Evolutionary conservation across 2,797 vertebrate species (phyloP).

Genomic region (Hydrolagus colliei): DNA sequence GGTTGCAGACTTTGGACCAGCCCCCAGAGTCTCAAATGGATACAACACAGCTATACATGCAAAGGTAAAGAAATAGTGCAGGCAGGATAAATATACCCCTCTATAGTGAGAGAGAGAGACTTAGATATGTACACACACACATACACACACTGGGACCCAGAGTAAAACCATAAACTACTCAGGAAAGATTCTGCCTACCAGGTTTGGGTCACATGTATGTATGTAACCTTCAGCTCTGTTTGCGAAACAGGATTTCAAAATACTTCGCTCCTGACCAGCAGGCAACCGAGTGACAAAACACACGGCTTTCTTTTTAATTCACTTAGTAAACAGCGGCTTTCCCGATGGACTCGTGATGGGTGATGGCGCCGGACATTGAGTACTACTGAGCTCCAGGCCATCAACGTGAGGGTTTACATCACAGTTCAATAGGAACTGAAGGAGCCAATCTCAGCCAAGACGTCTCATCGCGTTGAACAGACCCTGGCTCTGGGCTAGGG

Average conservation of each 20-base stretch:
- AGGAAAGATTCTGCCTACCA: neutral
- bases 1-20: neutral
- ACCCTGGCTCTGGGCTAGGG: too few relatives aligned
- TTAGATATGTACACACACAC: too few relatives aligned
- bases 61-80: constrained; percentile 15
- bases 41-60: constrained; percentile 11
- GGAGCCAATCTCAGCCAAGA: too few relatives aligned
- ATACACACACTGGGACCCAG: neutral
- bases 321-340: too few relatives aligned
- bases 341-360: too few relatives aligned
- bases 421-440: too few relatives aligned
- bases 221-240: neutral
- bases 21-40: constrained; percentile 1
- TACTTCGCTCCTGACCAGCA: neutral
- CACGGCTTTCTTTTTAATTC: neutral
- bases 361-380: too few relatives aligned
- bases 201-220: neutral
- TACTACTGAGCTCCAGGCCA: too few relatives aligned
- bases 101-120: neutral
- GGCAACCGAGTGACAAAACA: neutral
- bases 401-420: too few relatives aligned
- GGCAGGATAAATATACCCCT: constrained; percentile 5
- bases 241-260: neutral
- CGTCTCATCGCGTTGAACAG: too few relatives aligned
- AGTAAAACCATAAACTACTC: neutral